A percentile compares a stretch with the other conserved stretches of the same genome.
These are phyloP conservation scores for Prionace glauca DNA, from an alignment of 2,797 vertebrate genomes.

Conservation along the genomic window DNA sequence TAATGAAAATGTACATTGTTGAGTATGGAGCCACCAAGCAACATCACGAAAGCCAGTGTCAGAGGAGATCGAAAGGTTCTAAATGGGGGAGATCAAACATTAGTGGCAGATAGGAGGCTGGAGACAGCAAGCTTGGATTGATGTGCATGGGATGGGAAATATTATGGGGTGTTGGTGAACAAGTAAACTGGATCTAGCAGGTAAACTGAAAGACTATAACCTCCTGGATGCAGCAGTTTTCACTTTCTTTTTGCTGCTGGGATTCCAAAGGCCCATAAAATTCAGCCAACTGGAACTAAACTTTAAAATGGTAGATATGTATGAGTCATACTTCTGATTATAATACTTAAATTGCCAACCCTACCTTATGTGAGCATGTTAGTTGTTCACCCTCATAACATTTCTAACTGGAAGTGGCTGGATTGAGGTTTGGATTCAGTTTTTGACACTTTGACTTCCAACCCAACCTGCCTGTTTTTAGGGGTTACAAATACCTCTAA, in stretches of 20 bases:
- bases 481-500: background rate
- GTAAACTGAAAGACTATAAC: background rate
- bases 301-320: background rate
- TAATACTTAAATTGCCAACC: background rate
- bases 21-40: background rate
- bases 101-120: background rate
- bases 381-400: background rate
- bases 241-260: background rate
- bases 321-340: background rate
- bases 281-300: background rate
- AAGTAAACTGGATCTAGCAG: background rate
- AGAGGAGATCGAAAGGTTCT: background rate
- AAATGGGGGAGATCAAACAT: background rate
- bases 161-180: background rate
- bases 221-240: background rate
- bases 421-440: background rate
- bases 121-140: background rate
- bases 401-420: background rate
- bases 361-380: background rate
- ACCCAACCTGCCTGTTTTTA: background rate
- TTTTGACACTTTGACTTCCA: background rate
- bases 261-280: background rate
- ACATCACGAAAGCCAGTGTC: background rate
- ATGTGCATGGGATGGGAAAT: background rate
- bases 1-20: background rate